Percentiles rank a stretch among this genome's conserved stretches.
Conservation (phyloP, 2,797 vertebrate genomes). For the Galago senegalensis region DNA sequence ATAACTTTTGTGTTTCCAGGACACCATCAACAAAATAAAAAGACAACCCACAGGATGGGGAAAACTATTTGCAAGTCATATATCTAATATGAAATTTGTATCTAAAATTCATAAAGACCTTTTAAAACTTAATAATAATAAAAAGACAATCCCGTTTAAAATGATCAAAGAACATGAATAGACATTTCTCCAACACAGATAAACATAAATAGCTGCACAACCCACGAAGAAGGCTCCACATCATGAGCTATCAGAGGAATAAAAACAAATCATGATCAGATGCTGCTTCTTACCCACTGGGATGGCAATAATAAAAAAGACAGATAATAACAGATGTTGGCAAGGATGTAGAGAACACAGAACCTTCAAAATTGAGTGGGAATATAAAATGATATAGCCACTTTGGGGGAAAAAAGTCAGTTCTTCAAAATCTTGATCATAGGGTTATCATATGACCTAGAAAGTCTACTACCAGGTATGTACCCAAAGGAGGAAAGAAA, state of each 20-base stretch:
- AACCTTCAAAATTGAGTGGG: background rate
- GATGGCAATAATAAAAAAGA: background rate
- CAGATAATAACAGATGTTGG: background rate
- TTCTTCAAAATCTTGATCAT: background rate
- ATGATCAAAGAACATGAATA: background rate
- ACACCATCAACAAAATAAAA: background rate
- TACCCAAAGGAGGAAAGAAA: background rate
- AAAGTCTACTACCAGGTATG: background rate
- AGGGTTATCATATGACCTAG: background rate
- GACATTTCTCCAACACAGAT: background rate
- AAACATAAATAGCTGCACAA: background rate
- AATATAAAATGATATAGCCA: background rate
- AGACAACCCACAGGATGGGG: background rate
- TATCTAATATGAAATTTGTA: background rate
- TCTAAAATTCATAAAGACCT: background rate
- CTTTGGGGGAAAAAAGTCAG: background rate
- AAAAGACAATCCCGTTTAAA: background rate
- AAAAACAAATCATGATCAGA: background rate
- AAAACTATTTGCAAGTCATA: background rate
- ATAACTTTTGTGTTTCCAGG: conserved; percentile 17
- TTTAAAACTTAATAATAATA: background rate
- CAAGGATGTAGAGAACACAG: background rate
- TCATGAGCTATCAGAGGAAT: background rate
- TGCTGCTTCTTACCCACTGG: background rate
- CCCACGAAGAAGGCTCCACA: background rate